These are phyloP conservation scores for Pantelozetes paolii DNA, from an alignment of 2,888 invertebrate genomes.

Conservation along the genomic window DNA sequence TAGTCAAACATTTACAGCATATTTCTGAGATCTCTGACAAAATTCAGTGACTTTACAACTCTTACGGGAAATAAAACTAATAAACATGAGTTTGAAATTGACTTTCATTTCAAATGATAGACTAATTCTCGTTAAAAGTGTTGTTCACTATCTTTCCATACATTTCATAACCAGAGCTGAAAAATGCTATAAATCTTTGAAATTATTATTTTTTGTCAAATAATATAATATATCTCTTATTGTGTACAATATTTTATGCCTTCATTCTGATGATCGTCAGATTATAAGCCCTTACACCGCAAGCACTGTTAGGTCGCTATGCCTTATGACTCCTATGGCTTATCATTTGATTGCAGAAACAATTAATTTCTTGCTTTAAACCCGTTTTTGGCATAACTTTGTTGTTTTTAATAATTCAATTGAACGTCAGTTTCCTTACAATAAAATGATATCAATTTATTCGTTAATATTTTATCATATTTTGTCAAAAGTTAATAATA, in stretches of 20 bases:
- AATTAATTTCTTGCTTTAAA: slow-evolving; percentile 18
- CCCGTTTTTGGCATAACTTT: neutral
- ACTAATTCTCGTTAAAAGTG: neutral
- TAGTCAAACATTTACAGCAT: neutral
- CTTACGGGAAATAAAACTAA: slow-evolving; percentile 5
- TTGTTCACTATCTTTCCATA: neutral
- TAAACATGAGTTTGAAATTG: neutral
- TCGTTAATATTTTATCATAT: neutral
- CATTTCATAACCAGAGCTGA: neutral
- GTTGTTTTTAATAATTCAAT: neutral
- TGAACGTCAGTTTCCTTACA: neutral
- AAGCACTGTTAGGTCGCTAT: slow-evolving; percentile 27
- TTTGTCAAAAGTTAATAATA: neutral
- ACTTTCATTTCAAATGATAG: neutral
- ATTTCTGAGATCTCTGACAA: neutral
- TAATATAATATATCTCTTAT: neutral
- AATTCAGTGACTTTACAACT: neutral
- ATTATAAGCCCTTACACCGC: slow-evolving; percentile 8
- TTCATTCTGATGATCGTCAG: neutral
- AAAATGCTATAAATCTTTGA: neutral
- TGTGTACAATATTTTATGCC: neutral
- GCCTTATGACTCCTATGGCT: too few relatives aligned
- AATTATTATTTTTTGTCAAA: slow-evolving; percentile 3
- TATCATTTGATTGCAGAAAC: slow-evolving; percentile 17
- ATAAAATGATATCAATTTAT: neutral